Evolutionary conservation across 2,797 vertebrate species (phyloP), one percentile per base, ranked within the genome.

Genomic region (Danio albolineatus): DNA sequence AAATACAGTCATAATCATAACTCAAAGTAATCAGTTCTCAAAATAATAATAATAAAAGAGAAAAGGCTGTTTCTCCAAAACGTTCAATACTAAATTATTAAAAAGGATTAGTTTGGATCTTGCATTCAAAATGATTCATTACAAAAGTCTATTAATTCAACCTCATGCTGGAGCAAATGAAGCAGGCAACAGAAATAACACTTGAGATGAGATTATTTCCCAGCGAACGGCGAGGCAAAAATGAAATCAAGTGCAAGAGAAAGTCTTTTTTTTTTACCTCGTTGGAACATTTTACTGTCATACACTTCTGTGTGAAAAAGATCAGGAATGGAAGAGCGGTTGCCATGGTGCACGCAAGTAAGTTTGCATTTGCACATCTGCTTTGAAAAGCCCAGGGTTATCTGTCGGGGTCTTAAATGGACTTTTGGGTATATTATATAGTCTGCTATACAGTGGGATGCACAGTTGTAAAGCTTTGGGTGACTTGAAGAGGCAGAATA

Each of bases 311-410:
- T 21, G n/a, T 53, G 56, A 10, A 71, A 56, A 78, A 53, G 36
- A 6, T 61, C 41, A 19, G 9, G 36, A 59, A 57, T 54, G 57
- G 74, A 51, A 66, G 54, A 60, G 38, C 17, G 44, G 75, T 81
- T 85, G 71, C 71, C 28, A 81, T 84, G 78, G 73, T 12, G 61
- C 82, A 41, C 13, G 39, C 17, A 17, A 10, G 44, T 59, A 54
- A 53, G 10, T 70, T 54, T 69, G 28, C 60, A 73, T 64, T n/a
- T 10, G 60, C 51, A 28, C 38, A 51, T 71, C 43, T 71, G 46
- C 56, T 71, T 41, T 44, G 57, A 39, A 65, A 53, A 78, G 46
- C 48, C 59, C 10, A 36, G 21, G 39, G 44, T 81, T 66, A 73
- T 78, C 70, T 10, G 10, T 59, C 39, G 12, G 39, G 16, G 1